Base-by-base conservation (phyloP, 2,888 invertebrate genomes). In the Mimas tiliae region DNA sequence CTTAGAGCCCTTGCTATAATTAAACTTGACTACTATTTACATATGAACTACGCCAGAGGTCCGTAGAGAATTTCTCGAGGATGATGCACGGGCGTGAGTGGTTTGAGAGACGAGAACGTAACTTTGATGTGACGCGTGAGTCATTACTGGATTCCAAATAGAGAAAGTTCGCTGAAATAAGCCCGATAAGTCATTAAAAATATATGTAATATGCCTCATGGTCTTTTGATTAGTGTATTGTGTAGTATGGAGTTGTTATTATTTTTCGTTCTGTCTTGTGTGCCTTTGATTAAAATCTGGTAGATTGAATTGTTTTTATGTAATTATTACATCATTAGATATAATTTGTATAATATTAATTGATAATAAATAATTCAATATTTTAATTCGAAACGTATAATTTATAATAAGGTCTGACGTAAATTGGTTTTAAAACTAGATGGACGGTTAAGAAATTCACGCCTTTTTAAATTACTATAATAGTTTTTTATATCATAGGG, bases 1-100 rank as follows among this genome's bases (percentile, higher is more conserved):
- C 27, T 27, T 27, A 27, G 1, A 1, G 4, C 27, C 27, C 27
- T 3, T 21, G 6, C 27, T 34, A 0, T 48, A 27, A 16, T 33
- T 14, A 48, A 63, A 63, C 14, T 64, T 38, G 7, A 34, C 34
- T 21, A 51, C 51, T 38, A 48, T 1, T 7, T 33, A 19, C 6
- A 19, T 51, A 27, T 62, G 11, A 8, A 52, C n/a, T 65, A n/a
- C n/a, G 51, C 6, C 38, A 14, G 9, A 27, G 27, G 64, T 53
- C 68, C 47, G 45, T 63, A 63, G 65, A 72, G 68, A 69, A 66
- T 58, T 71, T 66, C 74, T 73, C 73, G 72, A 68, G 72, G 74
- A 77, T 77, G 76, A 77, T 77, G 75, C 81, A 79, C 79, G 77
- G 74, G 73, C 73, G 63, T 65, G 62, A 67, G 65, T 68, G 68